Percentiles rank a stretch among this genome's conserved stretches.
Conservation (phyloP, 2,888 invertebrate species). For the Drosophila falleni region DNA sequence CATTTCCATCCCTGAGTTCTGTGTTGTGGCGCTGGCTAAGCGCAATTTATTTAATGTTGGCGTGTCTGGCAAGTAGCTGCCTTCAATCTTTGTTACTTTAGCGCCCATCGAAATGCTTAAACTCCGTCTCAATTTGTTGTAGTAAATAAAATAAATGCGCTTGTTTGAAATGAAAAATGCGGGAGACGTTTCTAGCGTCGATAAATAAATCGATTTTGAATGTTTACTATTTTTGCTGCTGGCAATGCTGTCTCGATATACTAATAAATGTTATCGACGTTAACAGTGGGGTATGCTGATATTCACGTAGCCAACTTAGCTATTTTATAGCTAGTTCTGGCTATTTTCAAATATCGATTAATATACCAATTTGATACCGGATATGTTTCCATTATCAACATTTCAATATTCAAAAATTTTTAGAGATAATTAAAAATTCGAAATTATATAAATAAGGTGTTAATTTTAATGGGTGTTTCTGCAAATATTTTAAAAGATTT, state of each 20-base stretch:
- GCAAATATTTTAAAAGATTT: too few species aligned
- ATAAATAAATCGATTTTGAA: slow-evolving; percentile 40
- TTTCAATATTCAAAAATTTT: too few species aligned
- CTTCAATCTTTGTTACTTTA: slow-evolving; percentile 81
- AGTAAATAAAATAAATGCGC: slow-evolving; percentile 34
- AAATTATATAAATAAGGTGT: too few species aligned
- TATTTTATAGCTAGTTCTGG: too few species aligned
- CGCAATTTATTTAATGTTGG: slow-evolving; percentile 61
- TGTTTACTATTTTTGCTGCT: background rate
- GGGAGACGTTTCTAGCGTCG: slow-evolving; percentile 59
- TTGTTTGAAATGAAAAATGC: slow-evolving; percentile 70
- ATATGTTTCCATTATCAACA: too few species aligned
- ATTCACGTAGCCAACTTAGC: too few species aligned
- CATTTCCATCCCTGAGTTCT: slow-evolving; percentile 35
- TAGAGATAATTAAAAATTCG: too few species aligned
- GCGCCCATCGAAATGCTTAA: slow-evolving; percentile 71
- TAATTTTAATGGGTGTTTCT: too few species aligned
- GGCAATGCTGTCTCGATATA: background rate
- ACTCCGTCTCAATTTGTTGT: background rate
- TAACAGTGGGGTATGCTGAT: slow-evolving; percentile 15
- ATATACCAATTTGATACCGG: too few species aligned
- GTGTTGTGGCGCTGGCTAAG: slow-evolving; percentile 9
- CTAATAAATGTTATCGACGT: slow-evolving; percentile 23
- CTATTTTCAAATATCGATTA: too few species aligned
- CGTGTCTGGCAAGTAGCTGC: slow-evolving; percentile 68